Conservation (phyloP, 2,113 vertebrate genomes). For the Ageneiosus marmoratus region DNA sequence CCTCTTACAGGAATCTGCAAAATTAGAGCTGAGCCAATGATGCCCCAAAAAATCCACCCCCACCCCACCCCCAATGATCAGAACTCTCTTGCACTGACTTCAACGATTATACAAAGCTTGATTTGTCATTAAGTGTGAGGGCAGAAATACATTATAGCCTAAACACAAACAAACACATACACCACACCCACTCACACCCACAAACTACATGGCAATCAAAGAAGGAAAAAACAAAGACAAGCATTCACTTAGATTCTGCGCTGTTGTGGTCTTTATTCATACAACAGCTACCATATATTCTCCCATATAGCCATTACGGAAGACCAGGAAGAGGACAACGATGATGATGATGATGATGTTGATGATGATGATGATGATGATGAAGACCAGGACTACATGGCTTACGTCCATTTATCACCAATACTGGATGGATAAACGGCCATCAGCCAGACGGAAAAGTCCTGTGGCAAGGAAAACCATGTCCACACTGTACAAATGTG, state of each 20-base stretch:
- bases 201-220: conserved; percentile 80
- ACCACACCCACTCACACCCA: background rate
- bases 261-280: conserved; percentile 96
- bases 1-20: conserved; percentile 90
- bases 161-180: conserved; percentile 41
- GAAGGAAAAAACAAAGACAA: conserved; percentile 68
- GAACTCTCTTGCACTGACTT: conserved; percentile 77
- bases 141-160: conserved; percentile 79
- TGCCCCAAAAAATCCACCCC: conserved; percentile 81
- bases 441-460: conserved; percentile 77
- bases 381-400: conserved; percentile 96
- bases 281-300: conserved; percentile 99
- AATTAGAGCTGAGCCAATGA: conserved; percentile 88
- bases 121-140: conserved; percentile 79
- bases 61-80: conserved; percentile 65
- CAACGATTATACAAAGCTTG: conserved; percentile 80
- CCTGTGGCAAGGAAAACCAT: conserved; percentile 84
- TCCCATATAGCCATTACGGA: conserved; percentile 99
- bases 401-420: conserved; percentile 93
- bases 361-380: conserved; percentile 93
- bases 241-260: conserved; percentile 88
- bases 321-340: conserved; percentile 95
- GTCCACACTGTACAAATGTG: conserved; percentile 99
- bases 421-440: conserved; percentile 94
- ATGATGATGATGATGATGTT: conserved; percentile 94